phyloP scores from a whole-genome alignment of 2,797 vertebrate species.

The Antennarius maculatus region DNA sequence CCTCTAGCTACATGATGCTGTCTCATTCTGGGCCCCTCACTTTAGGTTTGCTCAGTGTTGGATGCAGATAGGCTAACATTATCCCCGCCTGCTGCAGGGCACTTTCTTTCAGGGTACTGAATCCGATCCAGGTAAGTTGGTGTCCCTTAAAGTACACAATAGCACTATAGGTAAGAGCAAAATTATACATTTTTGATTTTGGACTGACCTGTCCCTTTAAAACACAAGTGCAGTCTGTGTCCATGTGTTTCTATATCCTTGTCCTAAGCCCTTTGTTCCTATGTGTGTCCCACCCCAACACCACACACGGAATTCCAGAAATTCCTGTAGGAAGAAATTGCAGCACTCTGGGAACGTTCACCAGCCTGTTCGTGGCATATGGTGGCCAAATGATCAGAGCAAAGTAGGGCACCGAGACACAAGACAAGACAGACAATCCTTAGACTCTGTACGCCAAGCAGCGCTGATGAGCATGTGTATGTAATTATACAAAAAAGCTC shows the following conservation, averaged over 20 bases:
- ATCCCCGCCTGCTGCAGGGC: too few species aligned
- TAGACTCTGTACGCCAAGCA: conserved; percentile 55
- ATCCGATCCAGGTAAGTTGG: too few species aligned
- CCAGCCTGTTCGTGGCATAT: conserved; percentile 59
- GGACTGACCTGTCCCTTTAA: neutral
- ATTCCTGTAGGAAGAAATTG: conserved; percentile 70
- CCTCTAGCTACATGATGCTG: too few species aligned
- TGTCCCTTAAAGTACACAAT: too few species aligned
- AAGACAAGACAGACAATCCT: conserved; percentile 19
- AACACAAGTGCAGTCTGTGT: conserved; percentile 38
- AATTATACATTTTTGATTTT: too few species aligned
- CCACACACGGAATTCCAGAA: conserved; percentile 72
- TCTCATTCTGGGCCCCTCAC: too few species aligned
- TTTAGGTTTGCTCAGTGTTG: too few species aligned
- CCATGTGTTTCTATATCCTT: conserved; percentile 36
- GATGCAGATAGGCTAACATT: too few species aligned
- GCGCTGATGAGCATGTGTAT: conserved; percentile 46
- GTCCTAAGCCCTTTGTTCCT: conserved; percentile 62
- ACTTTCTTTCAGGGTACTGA: too few species aligned
- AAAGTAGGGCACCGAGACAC: conserved; percentile 57
- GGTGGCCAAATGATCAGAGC: conserved; percentile 60
- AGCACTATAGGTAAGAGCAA: too few species aligned
- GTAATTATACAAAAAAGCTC: conserved; percentile 52
- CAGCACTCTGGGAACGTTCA: conserved; percentile 64
- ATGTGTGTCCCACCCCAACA: conserved; percentile 60